Evolutionary conservation across 1,140 invertebrate genomes (phyloP), one percentile per base, ranked within the genome.

Genomic region (Nymphalis io): DNA sequence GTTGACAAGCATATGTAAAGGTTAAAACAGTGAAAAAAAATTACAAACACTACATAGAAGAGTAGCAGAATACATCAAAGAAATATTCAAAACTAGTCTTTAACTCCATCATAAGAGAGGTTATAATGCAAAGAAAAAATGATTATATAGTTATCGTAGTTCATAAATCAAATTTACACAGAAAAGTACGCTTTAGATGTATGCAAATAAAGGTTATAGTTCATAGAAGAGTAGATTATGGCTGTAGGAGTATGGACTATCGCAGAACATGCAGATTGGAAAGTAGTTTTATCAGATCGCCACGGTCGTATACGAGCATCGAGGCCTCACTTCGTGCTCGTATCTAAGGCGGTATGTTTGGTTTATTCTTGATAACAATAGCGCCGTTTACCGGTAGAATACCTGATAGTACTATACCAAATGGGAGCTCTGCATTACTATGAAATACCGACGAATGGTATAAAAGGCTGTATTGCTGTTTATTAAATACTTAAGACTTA

Each of bases 281-380:
- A 73, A 74, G 73, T 63, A 63, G 55, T 70, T 70, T 74, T 71
- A 74, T 74, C 73, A 71, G 69, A 74, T 74, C 60, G 60, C 73
- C 57, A 68, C 73, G 73, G 60, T 68, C 69, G 64, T 63, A 71
- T 63, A 70, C 68, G 21, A 51, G 42, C 67, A 48, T 51, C 55
- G 42, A 60, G 60, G 60, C 33, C 55, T 58, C 40, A 20, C 51
- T 40, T 23, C 27, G 66, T 55, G 39, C 46, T 55, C 55, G 38
- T n/a, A n/a, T 51, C 16, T 51, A 21, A 51, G n/a, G 33, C 18
- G 20, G 38, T 15, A 20, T 55, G 23, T 42, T 39, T n/a, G 38
- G 55, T 55, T 18, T 39, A 53, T 44, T 44, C 40, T 44, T 44
- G 12, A 44, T 8, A 33, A 33, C 27, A 33, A 8, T n/a, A 33